Evolutionary conservation across 1,140 invertebrate species (phyloP).

Genomic region (Agrypnia vestita): DNA sequence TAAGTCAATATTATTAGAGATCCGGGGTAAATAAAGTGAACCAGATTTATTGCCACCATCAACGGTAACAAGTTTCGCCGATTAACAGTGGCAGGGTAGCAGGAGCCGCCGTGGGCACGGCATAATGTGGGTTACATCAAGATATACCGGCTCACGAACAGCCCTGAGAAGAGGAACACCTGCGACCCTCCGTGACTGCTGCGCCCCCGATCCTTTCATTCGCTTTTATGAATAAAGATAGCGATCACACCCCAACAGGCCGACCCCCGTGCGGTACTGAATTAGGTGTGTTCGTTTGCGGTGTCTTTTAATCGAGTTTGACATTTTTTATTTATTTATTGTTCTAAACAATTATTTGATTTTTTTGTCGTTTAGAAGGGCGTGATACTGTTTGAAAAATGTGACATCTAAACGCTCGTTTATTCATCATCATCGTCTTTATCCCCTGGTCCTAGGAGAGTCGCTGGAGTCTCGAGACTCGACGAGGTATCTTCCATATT

Average conservation of each 20-base stretch:
- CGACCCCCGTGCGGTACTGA: not conserved
- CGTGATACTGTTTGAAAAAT: too few species aligned
- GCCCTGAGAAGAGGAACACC: constrained; percentile 46
- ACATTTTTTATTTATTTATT: too few species aligned
- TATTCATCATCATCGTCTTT: too few species aligned
- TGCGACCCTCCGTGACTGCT: constrained; percentile 44
- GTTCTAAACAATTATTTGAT: too few species aligned
- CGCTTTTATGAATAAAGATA: constrained; percentile 50
- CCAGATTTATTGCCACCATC: constrained; percentile 29
- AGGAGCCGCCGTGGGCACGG: not conserved
- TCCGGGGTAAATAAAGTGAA: too few species aligned
- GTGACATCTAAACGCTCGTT: too few species aligned
- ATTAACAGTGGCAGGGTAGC: constrained; percentile 41
- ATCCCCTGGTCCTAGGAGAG: too few species aligned
- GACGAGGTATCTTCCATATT: too few species aligned
- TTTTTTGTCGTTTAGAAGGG: not conserved
- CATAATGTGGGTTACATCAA: constrained; percentile 29
- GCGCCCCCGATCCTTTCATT: constrained; percentile 34
- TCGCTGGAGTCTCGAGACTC: too few species aligned
- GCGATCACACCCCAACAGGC: constrained; percentile 40
- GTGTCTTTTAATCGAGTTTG: not conserved
- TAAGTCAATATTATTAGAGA: too few species aligned
- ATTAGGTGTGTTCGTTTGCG: not conserved
- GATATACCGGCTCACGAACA: constrained; percentile 20
- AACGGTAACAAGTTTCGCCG: constrained; percentile 12